Base-by-base conservation (phyloP, 2,888 invertebrate genomes). In the Choreutis nemorana region DNA sequence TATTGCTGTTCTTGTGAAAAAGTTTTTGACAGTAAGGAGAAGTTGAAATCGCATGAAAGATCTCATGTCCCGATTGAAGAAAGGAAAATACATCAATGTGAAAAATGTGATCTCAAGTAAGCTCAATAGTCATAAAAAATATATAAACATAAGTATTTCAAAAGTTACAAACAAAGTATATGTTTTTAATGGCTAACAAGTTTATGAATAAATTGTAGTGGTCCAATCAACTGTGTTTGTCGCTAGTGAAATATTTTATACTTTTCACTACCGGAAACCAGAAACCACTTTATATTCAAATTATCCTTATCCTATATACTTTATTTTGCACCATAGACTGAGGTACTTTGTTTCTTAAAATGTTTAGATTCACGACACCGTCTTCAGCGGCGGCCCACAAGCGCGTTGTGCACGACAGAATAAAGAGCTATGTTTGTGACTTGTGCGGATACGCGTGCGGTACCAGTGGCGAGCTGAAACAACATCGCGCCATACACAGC, bases 391-490 rank as follows among this genome's bases (percentile, higher is more conserved):
- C 72, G 40, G 77, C 80, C 0, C 82, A 82, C 58, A 67, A 73
- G 47, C 73, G 78, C 30, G 73, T 81, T 26, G 80, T 82, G 24
- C 83, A 83, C 55, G 79, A 80, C 30, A 81, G 81, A 51, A 75
- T 82, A 37, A 78, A 82, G 43, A 72, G 80, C 20, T 83, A 77
- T 57, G 78, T 81, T 40, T 83, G 83, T 51, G 81, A 81, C 44
- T 55, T 73, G 41, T 83, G 82, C 55, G 81, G 81, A 3, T 81
- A 81, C 55, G 77, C 81, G 42, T 83, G 82, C 54, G 81, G 81
- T 29, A 81, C 82, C 35, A 75, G 73, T 51, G 82, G 82, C 29
- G 81, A 81, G 50, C 55, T 83, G 47, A 68, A 79, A 2, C 81
- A 82, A 41, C 83, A 83, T 45, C 66, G 80, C 42, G 81, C 81